phyloP scores from a whole-genome alignment of 2,888 invertebrate species.

The Geotrupes spiniger region DNA sequence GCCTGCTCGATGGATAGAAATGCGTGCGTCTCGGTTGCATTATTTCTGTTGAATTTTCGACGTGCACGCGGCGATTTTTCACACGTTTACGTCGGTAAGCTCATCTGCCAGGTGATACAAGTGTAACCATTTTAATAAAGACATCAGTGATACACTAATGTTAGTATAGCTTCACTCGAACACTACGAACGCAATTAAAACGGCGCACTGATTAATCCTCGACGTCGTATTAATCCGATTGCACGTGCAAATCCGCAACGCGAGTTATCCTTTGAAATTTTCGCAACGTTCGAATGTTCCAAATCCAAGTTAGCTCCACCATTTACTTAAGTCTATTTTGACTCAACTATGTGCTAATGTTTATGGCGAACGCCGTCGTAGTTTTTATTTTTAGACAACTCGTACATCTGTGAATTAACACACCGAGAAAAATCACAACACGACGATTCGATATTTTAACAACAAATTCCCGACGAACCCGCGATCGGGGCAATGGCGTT shows the following conservation, averaged over 20 bases:
- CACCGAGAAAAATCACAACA: conserved; percentile 17
- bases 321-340: conserved; percentile 40
- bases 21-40: neutral
- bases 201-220: neutral
- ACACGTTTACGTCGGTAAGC: too few relatives aligned
- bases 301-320: conserved; percentile 33
- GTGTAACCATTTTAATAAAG: too few relatives aligned
- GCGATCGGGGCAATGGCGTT: too few relatives aligned
- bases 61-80: too few relatives aligned
- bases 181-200: too few relatives aligned
- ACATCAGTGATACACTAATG: too few relatives aligned
- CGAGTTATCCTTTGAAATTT: neutral
- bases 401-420: conserved; percentile 31
- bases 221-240: neutral
- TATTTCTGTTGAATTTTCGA: too few relatives aligned
- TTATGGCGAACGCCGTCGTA: conserved; percentile 43
- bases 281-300: conserved; percentile 19
- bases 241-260: neutral
- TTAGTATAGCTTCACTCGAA: too few relatives aligned
- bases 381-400: conserved; percentile 47
- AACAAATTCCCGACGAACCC: neutral
- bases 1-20: neutral
- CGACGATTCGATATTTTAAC: neutral
- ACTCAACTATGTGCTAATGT: conserved; percentile 44
- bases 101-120: too few relatives aligned